Conservation (phyloP, 2,797 vertebrate genomes). For the Danio aesculapii region DNA sequence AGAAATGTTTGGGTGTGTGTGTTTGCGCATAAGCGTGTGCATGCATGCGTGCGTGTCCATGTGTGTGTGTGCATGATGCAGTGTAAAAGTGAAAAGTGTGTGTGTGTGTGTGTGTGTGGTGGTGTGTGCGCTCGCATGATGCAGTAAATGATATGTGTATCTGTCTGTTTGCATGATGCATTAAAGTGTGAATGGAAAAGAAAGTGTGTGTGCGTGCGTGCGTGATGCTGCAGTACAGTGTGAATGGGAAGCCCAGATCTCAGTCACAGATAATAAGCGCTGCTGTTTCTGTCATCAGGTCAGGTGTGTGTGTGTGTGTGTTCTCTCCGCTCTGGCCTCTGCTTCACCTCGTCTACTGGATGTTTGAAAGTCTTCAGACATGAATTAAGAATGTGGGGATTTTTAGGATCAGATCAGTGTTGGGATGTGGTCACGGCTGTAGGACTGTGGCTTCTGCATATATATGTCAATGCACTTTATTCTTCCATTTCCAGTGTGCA, state of each 20-base stretch:
- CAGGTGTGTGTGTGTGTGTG: neutral
- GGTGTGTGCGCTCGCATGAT: too few species aligned
- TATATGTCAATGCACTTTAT: constrained; percentile 26
- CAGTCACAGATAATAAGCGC: constrained; percentile 21
- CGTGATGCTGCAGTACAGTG: too few species aligned
- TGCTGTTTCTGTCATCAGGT: constrained; percentile 56
- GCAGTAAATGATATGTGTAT: too few species aligned
- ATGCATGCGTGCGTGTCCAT: too few species aligned
- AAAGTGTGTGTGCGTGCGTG: neutral
- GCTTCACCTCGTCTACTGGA: constrained; percentile 36
- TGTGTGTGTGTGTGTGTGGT: too few species aligned
- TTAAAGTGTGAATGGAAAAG: constrained; percentile 28
- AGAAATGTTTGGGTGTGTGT: too few species aligned
- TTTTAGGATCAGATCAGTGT: constrained; percentile 48
- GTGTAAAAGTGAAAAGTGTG: too few species aligned
- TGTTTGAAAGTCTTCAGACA: constrained; percentile 40
- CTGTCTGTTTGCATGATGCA: neutral
- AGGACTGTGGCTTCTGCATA: constrained; percentile 11
- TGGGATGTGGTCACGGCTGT: constrained; percentile 40
- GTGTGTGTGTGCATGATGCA: too few species aligned
- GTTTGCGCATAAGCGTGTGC: too few species aligned
- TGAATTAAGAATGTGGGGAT: constrained; percentile 47
- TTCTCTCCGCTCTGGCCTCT: constrained; percentile 30
- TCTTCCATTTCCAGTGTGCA: neutral
- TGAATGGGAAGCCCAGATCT: constrained; percentile 3